Evolutionary conservation across 92 coral and sea anemone genomes (phyloP), one percentile per base, ranked within the genome.

Genomic region (Phenganax marumi): DNA sequence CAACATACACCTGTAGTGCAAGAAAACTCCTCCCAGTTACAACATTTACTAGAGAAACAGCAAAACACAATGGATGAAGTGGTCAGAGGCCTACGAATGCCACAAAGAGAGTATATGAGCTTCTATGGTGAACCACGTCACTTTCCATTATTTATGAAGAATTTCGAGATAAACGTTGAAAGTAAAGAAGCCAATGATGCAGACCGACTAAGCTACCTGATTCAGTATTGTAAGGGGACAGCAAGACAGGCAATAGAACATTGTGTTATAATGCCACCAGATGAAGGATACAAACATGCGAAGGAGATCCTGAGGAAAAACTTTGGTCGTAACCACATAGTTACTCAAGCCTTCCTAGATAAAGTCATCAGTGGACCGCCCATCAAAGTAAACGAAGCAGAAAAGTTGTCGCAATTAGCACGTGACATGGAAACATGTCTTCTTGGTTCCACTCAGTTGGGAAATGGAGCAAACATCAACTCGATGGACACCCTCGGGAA

Each of bases 381-480:
- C 0, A 87, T 82, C 74, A 82, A 63, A 74, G 54, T 70, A 0
- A 54, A 47, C 13, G 87, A 87, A 0, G 25, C 68, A 2, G 90
- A 87, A 46, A 87, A 75, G 58, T 57, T 87, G 33, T 74, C 86
- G 16, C 86, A 87, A 80, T 84, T 87, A 3, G 73, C 90, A 7
- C 70, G 86, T 24, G 86, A 87, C 39, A 82, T 87, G 87, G 90
- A 87, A 69, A 87, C 90, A 47, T 87, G 90, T 68, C 82, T 82
- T 52, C 81, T 87, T 23, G 84, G 91, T 0, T 79, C 85, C 10
- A 84, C 75, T 72, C 85, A 72, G 75, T 70, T 88, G 12, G 88
- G 88, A 8, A 57, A 77, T n/a, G 82, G 69, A 8, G 79, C 85
- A 14, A 84, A 84, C 64, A 68, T 88, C 16, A 75, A 88, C 81